A percentile compares a stretch with the other conserved stretches of the same genome.
These are phyloP conservation scores for Peromyscus melanophrys DNA, from an alignment of 2,797 vertebrate species.

Conservation along the genomic window DNA sequence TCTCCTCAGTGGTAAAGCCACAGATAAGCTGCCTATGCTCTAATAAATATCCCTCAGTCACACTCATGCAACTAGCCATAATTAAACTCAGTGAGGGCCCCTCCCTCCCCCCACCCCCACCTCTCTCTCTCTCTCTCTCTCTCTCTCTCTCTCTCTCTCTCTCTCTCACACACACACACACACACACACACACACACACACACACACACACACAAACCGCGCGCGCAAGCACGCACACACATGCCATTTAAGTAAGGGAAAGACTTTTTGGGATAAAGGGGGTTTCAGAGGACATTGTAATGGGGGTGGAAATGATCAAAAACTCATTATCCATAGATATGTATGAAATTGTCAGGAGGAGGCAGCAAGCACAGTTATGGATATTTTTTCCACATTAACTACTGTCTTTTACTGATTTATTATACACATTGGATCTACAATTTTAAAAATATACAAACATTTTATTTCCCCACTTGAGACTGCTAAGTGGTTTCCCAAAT, in stretches of 20 bases:
- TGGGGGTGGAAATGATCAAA: neutral
- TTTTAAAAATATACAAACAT: neutral
- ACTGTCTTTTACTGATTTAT: conserved; percentile 25
- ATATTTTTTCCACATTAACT: neutral
- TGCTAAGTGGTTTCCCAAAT: conserved; percentile 40
- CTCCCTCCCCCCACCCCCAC: neutral
- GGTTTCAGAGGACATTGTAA: neutral
- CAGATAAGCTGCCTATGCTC: neutral
- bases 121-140: neutral
- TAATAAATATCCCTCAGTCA: neutral
- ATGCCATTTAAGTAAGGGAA: neutral
- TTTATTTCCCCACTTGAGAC: conserved; percentile 51
- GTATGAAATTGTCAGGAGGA: neutral
- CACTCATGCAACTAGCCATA: neutral
- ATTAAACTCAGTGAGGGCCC: neutral
- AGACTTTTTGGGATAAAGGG: neutral
- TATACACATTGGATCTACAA: neutral
- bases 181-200: too few species aligned
- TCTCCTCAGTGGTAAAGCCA: neutral
- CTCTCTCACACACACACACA: neutral
- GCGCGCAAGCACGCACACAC: too few species aligned
- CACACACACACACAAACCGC: too few species aligned
- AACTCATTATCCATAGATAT: neutral
- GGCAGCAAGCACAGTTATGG: neutral
- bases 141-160: neutral